These are phyloP conservation scores for Salvelinus fontinalis DNA, from an alignment of 2,113 vertebrate species.

Conservation along the genomic window DNA sequence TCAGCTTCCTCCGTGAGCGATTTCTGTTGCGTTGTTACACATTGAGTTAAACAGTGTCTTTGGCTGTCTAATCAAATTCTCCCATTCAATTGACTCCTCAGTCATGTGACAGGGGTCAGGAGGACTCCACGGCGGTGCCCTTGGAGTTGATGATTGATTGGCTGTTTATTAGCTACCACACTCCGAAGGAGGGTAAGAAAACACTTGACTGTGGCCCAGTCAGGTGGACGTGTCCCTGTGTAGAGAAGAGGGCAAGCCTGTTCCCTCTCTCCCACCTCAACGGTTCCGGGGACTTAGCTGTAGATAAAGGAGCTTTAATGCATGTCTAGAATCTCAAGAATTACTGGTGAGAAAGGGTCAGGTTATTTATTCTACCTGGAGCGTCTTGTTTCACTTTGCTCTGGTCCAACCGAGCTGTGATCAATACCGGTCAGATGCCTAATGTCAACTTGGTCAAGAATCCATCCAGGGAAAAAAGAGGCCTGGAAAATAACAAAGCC, in stretches of 20 bases:
- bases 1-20: conserved; percentile 23
- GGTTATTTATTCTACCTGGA: conserved; percentile 68
- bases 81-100: conserved; percentile 1
- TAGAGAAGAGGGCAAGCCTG: neutral
- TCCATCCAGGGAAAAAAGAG: conserved; percentile 27
- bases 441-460: conserved; percentile 54
- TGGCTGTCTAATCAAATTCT: neutral
- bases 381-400: conserved; percentile 23
- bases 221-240: neutral
- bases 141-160: conserved; percentile 35
- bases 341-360: conserved; percentile 4
- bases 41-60: conserved; percentile 11
- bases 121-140: conserved; percentile 13
- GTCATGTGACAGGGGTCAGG: conserved; percentile 30
- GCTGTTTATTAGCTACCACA: conserved; percentile 32
- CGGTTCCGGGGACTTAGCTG: neutral
- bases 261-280: neutral
- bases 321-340: neutral
- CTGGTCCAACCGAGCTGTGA: conserved; percentile 40
- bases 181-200: neutral
- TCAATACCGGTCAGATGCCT: conserved; percentile 60
- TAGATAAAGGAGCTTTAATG: neutral
- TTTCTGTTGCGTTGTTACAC: neutral
- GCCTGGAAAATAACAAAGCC: conserved; percentile 6
- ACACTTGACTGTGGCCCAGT: neutral